Percentiles rank a stretch among this genome's conserved stretches.
phyloP scores from a whole-genome alignment of 2,113 vertebrate genomes.

The Camelus dromedarius region DNA sequence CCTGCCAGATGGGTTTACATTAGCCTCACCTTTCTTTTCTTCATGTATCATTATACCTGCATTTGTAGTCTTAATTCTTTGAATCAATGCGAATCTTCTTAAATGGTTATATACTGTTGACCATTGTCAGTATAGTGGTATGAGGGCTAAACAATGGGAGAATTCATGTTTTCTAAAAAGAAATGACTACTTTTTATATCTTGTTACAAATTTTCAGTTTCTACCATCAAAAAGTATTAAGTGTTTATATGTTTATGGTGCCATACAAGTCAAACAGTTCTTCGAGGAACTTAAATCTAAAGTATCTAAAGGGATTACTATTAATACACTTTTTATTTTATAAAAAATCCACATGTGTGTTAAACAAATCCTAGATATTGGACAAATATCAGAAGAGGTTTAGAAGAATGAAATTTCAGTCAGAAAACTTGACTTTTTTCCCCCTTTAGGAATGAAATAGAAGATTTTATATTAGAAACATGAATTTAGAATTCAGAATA shows the following conservation, averaged over 20 bases:
- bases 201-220: not conserved
- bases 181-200: not conserved
- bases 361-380: conserved; percentile 6
- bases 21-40: not conserved
- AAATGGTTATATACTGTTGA: not conserved
- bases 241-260: not conserved
- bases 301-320: not conserved
- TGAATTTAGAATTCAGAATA: conserved; percentile 9
- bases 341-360: not conserved
- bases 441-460: not conserved
- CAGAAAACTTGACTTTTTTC: not conserved
- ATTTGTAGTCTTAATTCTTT: conserved; percentile 11
- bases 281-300: conserved; percentile 29
- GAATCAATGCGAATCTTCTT: not conserved
- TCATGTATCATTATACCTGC: not conserved
- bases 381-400: not conserved
- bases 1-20: not conserved
- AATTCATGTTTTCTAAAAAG: not conserved
- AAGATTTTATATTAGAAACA: conserved; percentile 12
- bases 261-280: not conserved
- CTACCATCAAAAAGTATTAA: not conserved
- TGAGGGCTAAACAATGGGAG: not conserved
- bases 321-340: not conserved
- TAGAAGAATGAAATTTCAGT: conserved; percentile 36
- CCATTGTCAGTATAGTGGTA: not conserved